phyloP scores from a whole-genome alignment of 2,113 vertebrate genomes.

The Scytalopus superciliaris region DNA sequence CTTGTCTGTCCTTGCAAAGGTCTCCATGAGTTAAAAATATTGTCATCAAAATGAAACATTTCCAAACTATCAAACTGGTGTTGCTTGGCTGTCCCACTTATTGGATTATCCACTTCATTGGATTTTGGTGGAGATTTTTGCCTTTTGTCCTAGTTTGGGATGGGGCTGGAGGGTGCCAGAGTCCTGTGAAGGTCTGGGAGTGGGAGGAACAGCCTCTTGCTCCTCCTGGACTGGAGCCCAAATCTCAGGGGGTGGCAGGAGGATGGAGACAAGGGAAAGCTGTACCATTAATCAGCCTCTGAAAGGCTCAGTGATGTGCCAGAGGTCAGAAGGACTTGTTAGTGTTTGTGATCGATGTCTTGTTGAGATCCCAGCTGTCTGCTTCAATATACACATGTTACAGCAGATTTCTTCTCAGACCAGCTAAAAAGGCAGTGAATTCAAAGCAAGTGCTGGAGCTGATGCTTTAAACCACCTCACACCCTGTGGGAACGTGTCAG shows the following conservation, averaged over 20 bases:
- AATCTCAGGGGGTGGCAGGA: background rate
- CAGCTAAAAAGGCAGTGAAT: background rate
- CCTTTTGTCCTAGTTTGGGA: background rate
- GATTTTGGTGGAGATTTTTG: background rate
- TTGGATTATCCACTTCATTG: background rate
- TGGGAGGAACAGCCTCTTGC: background rate
- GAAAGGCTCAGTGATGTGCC: constrained; percentile 12
- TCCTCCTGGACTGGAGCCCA: background rate
- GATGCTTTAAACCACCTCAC: background rate
- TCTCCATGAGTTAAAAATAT: background rate
- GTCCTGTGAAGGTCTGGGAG: background rate
- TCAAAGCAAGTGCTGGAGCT: background rate
- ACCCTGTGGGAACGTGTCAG: background rate
- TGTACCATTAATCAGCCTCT: constrained; percentile 3
- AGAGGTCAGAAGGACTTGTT: constrained; percentile 42
- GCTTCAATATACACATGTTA: background rate
- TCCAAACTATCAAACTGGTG: background rate
- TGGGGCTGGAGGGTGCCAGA: background rate
- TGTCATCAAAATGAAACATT: background rate
- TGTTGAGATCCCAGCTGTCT: constrained; percentile 21
- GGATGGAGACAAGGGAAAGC: constrained; percentile 11
- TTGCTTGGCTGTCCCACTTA: background rate
- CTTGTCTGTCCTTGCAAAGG: background rate
- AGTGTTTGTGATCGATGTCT: constrained; percentile 37
- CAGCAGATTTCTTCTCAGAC: background rate